Base-by-base conservation (phyloP, 2,797 vertebrate species). In the Pelobates cultripes region DNA sequence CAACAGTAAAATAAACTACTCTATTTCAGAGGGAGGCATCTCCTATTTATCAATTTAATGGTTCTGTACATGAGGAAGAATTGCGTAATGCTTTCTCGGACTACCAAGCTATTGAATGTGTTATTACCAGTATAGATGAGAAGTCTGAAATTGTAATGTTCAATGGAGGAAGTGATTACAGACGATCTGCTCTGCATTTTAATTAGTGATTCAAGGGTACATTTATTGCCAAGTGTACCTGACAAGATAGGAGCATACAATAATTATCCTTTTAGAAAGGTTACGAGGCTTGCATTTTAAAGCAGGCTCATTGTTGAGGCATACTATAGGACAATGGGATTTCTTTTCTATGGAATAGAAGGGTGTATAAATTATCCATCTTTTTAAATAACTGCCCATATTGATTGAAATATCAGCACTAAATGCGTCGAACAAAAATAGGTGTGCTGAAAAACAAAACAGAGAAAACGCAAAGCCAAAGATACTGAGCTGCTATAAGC, bases 61-160 rank as follows among this genome's bases (percentile, higher is more conserved):
- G 86, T 87, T 87, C 86, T 73, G 76, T 83, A 78, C 85, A 84
- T 0, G 66, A 89, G 86, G 85, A 87, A 28, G 90, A 85, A 86
- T 82, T 86, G 84, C 28, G 75, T 28, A 28, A 28, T 89, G 81
- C 83, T 84, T 88, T 89, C 82, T 74, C 77, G 77, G 61, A 80
- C 82, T 87, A 86, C 90, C 86, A 85, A 91, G 88, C 85, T 86
- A 82, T 88, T 90, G 87, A 86, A 75, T 70, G 71, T 81, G 79
- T 87, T 88, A 89, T 88, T 87, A 84, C 86, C 87, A 85, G 87
- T 89, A 85, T 89, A 87, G 89, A 87, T 86, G 85, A 82, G 86
- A 88, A 85, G 89, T 81, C 84, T 85, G 89, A 91, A 91, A 87
- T 85, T 88, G 87, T 77, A 88, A 84, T 88, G 86, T 87, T 90